Conservation (phyloP, 2,888 invertebrate species). For the Exocentrus adspersus region DNA sequence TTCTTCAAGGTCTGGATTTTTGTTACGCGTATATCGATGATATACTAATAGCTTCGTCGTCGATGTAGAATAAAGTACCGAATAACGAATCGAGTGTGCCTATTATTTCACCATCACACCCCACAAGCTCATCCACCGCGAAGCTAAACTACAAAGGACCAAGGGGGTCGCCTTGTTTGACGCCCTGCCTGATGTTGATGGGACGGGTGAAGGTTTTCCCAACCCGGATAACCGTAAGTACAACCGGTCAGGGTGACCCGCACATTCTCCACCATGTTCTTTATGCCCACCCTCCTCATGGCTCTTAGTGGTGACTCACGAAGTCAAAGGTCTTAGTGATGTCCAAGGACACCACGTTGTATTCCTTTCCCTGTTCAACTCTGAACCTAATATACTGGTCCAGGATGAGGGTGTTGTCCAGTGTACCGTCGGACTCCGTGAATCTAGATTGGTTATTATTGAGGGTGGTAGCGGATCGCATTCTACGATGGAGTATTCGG, state of each 20-base stretch:
- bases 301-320: neutral
- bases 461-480: neutral
- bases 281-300: neutral
- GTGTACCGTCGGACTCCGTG: constrained; percentile 55
- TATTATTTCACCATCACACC: too few species aligned
- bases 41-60: too few species aligned
- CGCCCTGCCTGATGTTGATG: constrained; percentile 49
- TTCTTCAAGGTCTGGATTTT: too few species aligned
- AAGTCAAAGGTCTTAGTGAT: neutral
- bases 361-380: neutral
- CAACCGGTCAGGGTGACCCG: neutral
- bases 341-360: neutral
- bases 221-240: neutral
- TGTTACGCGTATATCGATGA: too few species aligned
- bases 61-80: too few species aligned
- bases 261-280: neutral
- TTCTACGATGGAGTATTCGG: constrained; percentile 38
- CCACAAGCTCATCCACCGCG: too few species aligned
- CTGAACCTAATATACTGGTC: constrained; percentile 38
- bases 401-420: constrained; percentile 54
- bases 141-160: constrained; percentile 50
- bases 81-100: too few species aligned
- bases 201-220: neutral
- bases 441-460: constrained; percentile 40
- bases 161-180: constrained; percentile 60